Percentiles rank a stretch among this genome's conserved stretches.
Evolutionary conservation across 2,113 vertebrate species (phyloP).

Genomic region (Hippocampus barbouri): DNA sequence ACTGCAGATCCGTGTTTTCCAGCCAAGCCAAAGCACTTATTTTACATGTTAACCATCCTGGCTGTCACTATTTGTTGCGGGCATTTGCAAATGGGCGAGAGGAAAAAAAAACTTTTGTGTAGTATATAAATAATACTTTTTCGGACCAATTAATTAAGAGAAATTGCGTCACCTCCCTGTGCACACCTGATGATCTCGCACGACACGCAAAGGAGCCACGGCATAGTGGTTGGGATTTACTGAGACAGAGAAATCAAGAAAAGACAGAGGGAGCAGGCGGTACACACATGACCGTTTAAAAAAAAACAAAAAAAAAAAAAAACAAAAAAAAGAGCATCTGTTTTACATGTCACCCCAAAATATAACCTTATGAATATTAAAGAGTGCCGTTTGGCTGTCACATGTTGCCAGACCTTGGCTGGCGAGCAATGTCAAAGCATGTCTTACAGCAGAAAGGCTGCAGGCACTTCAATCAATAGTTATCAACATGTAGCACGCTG

Average conservation of each 20-base stretch:
- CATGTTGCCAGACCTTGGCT: conserved; percentile 48
- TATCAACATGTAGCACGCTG: conserved; percentile 56
- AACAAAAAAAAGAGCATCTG: background rate
- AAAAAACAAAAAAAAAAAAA: too few relatives aligned
- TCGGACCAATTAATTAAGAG: too few relatives aligned
- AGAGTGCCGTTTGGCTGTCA: conserved; percentile 34
- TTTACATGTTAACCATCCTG: background rate
- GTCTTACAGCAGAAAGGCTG: conserved; percentile 53
- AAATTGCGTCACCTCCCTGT: too few relatives aligned
- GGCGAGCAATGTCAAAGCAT: conserved; percentile 54
- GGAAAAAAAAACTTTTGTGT: too few relatives aligned
- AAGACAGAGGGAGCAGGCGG: background rate
- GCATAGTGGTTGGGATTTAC: background rate
- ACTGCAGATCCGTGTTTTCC: background rate
- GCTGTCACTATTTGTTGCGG: background rate
- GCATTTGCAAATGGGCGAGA: too few relatives aligned
- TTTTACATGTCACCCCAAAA: conserved; percentile 21
- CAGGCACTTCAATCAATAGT: conserved; percentile 65
- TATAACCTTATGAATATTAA: conserved; percentile 55
- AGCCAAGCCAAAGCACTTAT: background rate
- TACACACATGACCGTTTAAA: background rate
- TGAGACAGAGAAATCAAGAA: background rate
- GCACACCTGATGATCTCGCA: background rate
- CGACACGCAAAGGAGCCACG: background rate
- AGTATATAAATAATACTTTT: too few relatives aligned